Conservation (phyloP, 2,797 vertebrate species). For the Cyprinella venusta region DNA sequence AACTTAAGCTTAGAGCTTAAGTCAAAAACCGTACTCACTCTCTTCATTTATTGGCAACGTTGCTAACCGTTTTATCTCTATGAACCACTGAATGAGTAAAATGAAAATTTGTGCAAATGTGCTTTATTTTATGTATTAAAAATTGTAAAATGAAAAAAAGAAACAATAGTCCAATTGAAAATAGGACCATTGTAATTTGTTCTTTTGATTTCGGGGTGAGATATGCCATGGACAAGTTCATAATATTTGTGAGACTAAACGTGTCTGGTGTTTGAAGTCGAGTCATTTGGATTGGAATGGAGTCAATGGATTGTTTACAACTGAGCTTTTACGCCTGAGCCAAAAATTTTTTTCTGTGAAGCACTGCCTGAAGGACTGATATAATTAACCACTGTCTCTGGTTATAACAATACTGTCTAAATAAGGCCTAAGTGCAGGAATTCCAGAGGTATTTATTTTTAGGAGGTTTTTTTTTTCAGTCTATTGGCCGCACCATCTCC, state of each 20-base stretch:
- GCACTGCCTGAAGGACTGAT: conserved; percentile 4
- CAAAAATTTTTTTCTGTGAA: conserved; percentile 20
- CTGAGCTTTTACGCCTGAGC: neutral
- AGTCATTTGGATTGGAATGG: neutral
- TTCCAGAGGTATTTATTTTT: conserved; percentile 33
- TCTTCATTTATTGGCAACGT: neutral
- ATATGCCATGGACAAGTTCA: neutral
- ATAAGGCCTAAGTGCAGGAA: conserved; percentile 33
- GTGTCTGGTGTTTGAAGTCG: neutral
- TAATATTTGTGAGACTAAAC: conserved; percentile 11
- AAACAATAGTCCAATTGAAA: neutral
- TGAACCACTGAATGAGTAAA: neutral
- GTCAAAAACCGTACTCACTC: neutral
- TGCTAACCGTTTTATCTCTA: neutral
- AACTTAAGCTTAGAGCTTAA: too few relatives aligned
- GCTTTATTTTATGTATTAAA: neutral
- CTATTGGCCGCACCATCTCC: neutral
- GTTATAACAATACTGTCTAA: conserved; percentile 34
- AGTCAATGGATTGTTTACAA: conserved; percentile 7
- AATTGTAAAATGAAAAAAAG: neutral
- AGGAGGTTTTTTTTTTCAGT: conserved; percentile 24
- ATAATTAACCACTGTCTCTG: conserved; percentile 21
- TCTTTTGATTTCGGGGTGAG: neutral
- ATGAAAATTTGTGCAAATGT: neutral
- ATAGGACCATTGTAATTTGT: neutral